These are phyloP conservation scores for Yponomeuta evonymella DNA, from an alignment of 2,888 invertebrate genomes.

Conservation along the genomic window DNA sequence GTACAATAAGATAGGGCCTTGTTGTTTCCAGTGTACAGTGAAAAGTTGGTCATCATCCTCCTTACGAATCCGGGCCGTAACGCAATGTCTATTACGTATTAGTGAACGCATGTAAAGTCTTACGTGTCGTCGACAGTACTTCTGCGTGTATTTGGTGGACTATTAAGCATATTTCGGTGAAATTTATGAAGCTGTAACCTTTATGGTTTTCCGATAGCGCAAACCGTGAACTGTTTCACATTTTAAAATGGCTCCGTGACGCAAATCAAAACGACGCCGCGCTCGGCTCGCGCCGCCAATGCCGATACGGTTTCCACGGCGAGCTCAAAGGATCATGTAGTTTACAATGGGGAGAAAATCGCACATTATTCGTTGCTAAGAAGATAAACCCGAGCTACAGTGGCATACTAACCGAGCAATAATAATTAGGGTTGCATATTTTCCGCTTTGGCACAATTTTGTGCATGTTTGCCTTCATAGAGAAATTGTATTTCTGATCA, in stretches of 20 bases:
- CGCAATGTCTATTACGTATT: too few relatives aligned
- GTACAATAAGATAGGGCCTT: too few relatives aligned
- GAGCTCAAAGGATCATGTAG: neutral
- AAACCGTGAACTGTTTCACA: neutral
- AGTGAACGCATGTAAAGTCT: too few relatives aligned
- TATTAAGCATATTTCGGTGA: neutral
- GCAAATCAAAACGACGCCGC: neutral
- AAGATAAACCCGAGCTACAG: neutral
- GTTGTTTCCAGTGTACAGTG: too few relatives aligned
- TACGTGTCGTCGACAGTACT: neutral
- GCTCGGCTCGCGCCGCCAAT: neutral
- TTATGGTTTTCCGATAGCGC: neutral
- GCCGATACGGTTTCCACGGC: neutral
- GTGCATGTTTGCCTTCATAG: neutral
- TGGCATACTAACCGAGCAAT: neutral
- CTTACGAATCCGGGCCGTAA: too few relatives aligned
- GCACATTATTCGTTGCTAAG: neutral
- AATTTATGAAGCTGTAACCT: neutral
- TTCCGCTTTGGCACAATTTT: neutral
- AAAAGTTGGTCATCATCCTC: too few relatives aligned
- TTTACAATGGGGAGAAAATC: neutral
- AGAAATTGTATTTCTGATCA: too few relatives aligned
- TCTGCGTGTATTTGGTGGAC: neutral
- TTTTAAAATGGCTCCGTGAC: conserved; percentile 1
- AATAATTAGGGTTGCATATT: neutral